Conservation (phyloP, 2,113 vertebrate genomes). For the Manacus vitellinus region DNA sequence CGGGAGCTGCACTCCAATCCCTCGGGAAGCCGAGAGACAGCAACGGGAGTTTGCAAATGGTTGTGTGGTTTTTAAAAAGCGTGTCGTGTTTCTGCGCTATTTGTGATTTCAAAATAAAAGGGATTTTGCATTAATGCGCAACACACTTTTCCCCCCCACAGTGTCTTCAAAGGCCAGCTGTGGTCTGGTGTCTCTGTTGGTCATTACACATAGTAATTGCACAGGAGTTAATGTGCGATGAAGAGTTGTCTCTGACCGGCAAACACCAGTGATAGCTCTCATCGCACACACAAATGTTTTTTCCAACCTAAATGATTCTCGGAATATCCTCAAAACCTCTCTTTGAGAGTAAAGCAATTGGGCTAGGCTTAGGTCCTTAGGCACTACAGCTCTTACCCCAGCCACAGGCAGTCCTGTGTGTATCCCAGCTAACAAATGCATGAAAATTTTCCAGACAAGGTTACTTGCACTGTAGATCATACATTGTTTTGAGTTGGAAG, state of each 20-base stretch:
- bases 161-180: accelerated
- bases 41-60: accelerated
- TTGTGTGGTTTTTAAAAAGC: accelerated
- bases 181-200: background rate
- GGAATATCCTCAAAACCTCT: background rate
- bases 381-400: too few relatives aligned
- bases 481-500: background rate
- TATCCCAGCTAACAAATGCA: accelerated
- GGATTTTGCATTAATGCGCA: background rate
- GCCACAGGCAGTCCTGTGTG: background rate
- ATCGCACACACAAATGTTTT: background rate
- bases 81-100: background rate
- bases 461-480: background rate
- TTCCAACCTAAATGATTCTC: background rate
- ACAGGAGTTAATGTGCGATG: accelerated
- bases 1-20: accelerated
- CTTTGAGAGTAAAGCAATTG: background rate
- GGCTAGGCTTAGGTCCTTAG: background rate
- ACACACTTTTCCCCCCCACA: accelerated
- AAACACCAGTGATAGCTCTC: background rate
- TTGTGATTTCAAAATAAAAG: background rate
- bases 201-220: too few relatives aligned
- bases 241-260: background rate
- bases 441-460: background rate
- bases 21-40: too few relatives aligned